A percentile compares a stretch with the other conserved stretches of the same genome.
Conservation (phyloP, 2,113 vertebrate genomes). For the Arenaria interpres region DNA sequence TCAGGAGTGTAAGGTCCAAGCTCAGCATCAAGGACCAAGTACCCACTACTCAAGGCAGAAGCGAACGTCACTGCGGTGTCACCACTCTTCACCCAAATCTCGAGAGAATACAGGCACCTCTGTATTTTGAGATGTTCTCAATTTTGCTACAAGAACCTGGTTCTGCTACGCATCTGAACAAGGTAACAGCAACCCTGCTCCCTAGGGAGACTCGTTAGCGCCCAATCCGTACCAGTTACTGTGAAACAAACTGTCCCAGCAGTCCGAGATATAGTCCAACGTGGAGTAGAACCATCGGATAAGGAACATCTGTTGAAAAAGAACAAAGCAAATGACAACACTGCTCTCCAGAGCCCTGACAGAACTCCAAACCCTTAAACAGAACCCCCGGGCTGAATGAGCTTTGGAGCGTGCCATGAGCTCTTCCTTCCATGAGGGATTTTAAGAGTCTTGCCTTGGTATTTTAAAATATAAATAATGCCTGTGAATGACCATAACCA, state of each 20-base stretch:
- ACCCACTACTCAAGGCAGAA: background rate
- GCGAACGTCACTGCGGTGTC: no score
- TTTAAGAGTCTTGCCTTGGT: background rate
- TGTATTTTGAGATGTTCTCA: background rate
- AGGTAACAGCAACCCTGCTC: background rate
- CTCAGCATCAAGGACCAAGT: background rate
- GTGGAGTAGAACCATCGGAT: constrained; percentile 89
- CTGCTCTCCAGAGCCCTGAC: accelerated
- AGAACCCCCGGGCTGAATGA: accelerated
- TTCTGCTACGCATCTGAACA: background rate
- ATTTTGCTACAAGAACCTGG: background rate
- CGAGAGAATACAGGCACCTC: background rate
- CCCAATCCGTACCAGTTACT: constrained; percentile 87
- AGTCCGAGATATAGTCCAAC: constrained; percentile 83
- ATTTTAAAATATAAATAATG: background rate
- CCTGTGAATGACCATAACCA: background rate
- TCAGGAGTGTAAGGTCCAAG: accelerated
- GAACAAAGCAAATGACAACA: background rate
- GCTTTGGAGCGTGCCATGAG: accelerated
- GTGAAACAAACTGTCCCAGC: constrained; percentile 88
- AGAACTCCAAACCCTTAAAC: background rate
- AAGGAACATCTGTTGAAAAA: constrained; percentile 83
- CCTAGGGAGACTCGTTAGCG: accelerated
- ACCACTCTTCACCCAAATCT: background rate
- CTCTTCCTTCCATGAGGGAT: background rate